Percentiles rank a stretch among this genome's conserved stretches.
These are phyloP conservation scores for Menidia beryllina DNA, from an alignment of 2,113 vertebrate species.

Conservation along the genomic window DNA sequence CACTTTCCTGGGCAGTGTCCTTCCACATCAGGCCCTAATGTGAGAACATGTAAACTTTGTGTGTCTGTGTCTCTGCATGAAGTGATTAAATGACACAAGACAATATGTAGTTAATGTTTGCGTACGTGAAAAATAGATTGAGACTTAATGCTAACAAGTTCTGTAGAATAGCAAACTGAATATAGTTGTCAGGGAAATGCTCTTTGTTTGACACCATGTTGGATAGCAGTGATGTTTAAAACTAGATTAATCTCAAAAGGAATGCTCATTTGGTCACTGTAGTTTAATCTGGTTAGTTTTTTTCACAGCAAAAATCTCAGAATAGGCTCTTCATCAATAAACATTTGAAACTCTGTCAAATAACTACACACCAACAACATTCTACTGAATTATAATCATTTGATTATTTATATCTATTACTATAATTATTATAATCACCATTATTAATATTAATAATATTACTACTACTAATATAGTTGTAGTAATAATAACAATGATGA, in stretches of 20 bases:
- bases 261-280: not conserved
- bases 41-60: conserved; percentile 36
- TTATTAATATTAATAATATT: too few relatives aligned
- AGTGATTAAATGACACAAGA: conserved; percentile 53
- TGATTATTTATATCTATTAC: too few relatives aligned
- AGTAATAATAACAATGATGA: too few relatives aligned
- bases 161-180: too few relatives aligned
- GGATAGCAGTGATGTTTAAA: conserved; percentile 18
- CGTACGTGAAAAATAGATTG: conserved; percentile 48
- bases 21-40: conserved; percentile 68
- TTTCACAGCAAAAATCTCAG: too few relatives aligned
- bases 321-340: conserved; percentile 4
- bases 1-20: conserved; percentile 76
- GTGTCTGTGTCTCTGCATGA: conserved; percentile 18
- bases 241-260: conserved; percentile 5
- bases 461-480: too few relatives aligned
- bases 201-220: conserved; percentile 7
- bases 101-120: conserved; percentile 42
- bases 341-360: too few relatives aligned
- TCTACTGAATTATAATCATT: too few relatives aligned
- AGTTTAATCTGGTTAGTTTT: conserved; percentile 29
- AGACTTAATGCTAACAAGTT: too few relatives aligned
- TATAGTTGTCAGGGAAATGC: too few relatives aligned
- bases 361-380: too few relatives aligned
- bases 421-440: too few relatives aligned